Evolutionary conservation across 2,888 invertebrate genomes (phyloP).

Genomic region (Drosophila buzzatii): DNA sequence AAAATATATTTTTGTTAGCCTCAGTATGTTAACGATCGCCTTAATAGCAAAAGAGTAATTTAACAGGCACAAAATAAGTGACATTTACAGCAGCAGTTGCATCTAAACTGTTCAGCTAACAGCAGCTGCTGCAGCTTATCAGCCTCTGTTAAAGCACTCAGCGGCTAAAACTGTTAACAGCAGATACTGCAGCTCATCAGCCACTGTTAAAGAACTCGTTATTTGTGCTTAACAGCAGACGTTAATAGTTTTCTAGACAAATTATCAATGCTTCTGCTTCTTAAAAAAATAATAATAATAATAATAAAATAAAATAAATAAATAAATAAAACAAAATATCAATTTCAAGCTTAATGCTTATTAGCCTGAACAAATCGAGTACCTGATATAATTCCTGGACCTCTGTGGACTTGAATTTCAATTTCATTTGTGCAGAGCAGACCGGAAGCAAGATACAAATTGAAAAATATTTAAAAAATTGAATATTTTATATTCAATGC

Average conservation of each 20-base stretch:
- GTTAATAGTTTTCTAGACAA: background rate
- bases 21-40: too few relatives aligned
- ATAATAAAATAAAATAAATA: background rate
- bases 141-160: background rate
- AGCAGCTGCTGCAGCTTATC: too few relatives aligned
- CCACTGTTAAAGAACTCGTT: background rate
- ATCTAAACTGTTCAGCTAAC: too few relatives aligned
- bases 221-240: background rate
- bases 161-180: background rate
- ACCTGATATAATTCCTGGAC: slow-evolving; percentile 54
- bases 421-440: background rate
- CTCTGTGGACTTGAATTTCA: slow-evolving; percentile 34
- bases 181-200: background rate
- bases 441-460: slow-evolving; percentile 16
- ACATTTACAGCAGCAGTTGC: background rate
- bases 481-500: background rate
- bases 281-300: background rate
- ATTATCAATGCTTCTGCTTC: too few relatives aligned
- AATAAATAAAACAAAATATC: background rate
- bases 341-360: background rate
- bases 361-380: slow-evolving; percentile 37
- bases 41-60: background rate
- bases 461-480: slow-evolving; percentile 7
- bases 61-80: background rate
- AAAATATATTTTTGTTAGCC: too few relatives aligned